Base-by-base conservation (phyloP, 2,888 invertebrate genomes). In the Hypolimnas misippus region DNA sequence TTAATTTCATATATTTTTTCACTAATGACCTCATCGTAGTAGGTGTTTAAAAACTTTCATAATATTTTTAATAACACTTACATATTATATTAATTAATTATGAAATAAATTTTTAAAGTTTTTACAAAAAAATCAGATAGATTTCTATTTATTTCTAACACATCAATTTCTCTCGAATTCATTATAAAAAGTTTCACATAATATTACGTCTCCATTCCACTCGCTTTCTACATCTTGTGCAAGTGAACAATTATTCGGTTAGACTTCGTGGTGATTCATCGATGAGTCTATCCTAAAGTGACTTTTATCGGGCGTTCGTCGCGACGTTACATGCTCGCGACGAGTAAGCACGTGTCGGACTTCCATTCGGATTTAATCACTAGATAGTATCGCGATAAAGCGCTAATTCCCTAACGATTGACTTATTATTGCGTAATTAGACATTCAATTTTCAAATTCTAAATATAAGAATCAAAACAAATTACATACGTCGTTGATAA, bases 251-350 rank as follows among this genome's bases (percentile, higher is more conserved):
- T 83, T 77, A 88, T 87, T 88, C 84, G 85, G 82, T 82, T 80
- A 83, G 85, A 82, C 74, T 79, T 77, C 69, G 67, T 71, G 83
- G 81, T 92, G 92, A 92, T 78, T 92, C 92, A 92, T 83, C 91
- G 92, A 89, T 90, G 92, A 92, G 90, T 92, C 89, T 91, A 89
- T 88, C 84, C 82, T 81, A 82, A 86, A 81, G 76, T 80, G 76
- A 87, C 76, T 87, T 90, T 90, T 89, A 90, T 88, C 87, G 89
- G 76, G 70, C 82, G 75, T 77, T 77, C 77, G 77, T 80, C 81
- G 78, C 76, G 74, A 33, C 49, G 50, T 16, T n/a, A 49, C 50
- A 52, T 33, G 25, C 10, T 54, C 69, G 71, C 73, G 69, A 71
- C 72, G 67, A 70, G 51, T 66, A 63, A 70, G 71, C 79, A 79